phyloP scores from a whole-genome alignment of 2,888 invertebrate species.

The Stratiomys singularior region DNA sequence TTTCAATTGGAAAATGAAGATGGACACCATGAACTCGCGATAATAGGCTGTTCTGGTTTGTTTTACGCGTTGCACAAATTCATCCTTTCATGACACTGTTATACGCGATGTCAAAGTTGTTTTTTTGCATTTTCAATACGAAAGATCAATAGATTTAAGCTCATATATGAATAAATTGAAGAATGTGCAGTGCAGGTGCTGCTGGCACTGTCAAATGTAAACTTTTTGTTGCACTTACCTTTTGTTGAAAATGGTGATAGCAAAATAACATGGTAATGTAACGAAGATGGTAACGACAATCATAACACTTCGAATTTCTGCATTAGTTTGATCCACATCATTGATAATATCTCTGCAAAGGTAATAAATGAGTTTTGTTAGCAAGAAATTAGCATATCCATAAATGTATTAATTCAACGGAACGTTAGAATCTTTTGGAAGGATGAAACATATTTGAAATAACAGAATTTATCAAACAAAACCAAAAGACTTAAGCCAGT shows the following conservation, averaged over 20 bases:
- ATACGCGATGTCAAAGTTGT: neutral
- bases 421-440: too few species aligned
- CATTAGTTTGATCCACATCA: too few species aligned
- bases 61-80: conserved; percentile 33
- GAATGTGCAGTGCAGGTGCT: conserved; percentile 45
- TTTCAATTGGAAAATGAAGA: conserved; percentile 6
- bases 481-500: neutral
- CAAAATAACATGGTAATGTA: conserved; percentile 8
- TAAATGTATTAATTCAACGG: too few species aligned
- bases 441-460: too few species aligned
- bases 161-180: neutral
- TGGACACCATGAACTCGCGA: neutral
- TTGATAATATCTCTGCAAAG: too few species aligned
- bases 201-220: conserved; percentile 51
- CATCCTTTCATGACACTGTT: neutral
- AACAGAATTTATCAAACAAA: too few species aligned
- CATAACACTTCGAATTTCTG: too few species aligned
- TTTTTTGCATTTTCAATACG: too few species aligned
- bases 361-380: too few species aligned
- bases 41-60: conserved; percentile 29
- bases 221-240: conserved; percentile 46
- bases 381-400: too few species aligned
- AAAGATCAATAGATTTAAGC: too few species aligned
- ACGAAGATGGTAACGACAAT: neutral
- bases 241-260: conserved; percentile 11